phyloP scores from a whole-genome alignment of 1,140 invertebrate genomes.

The Nebria ingens region DNA sequence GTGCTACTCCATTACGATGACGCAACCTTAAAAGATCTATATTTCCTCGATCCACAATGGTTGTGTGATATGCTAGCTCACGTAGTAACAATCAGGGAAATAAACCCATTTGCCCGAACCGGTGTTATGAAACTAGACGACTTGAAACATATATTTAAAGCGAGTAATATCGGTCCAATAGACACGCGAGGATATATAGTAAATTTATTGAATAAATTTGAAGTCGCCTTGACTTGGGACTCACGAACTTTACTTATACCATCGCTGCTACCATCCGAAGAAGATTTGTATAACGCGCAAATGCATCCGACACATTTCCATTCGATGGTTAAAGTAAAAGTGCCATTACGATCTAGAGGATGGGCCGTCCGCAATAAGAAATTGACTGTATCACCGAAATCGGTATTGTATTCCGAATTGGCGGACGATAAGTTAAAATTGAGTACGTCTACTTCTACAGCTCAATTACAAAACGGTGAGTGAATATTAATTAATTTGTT shows the following conservation, averaged over 20 bases:
- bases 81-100: slow-evolving; percentile 90
- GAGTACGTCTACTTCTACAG: background rate
- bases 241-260: slow-evolving; percentile 83
- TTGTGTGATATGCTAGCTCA: slow-evolving; percentile 94
- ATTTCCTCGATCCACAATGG: slow-evolving; percentile 95
- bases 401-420: slow-evolving; percentile 30
- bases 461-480: too few species aligned
- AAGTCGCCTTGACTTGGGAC: slow-evolving; percentile 96
- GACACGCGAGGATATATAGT: slow-evolving; percentile 75
- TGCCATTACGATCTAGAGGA: slow-evolving; percentile 60
- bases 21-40: slow-evolving; percentile 83
- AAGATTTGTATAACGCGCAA: slow-evolving; percentile 42
- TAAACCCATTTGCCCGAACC: slow-evolving; percentile 88
- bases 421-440: slow-evolving; percentile 18
- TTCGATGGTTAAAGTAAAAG: slow-evolving; percentile 40
- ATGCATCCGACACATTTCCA: slow-evolving; percentile 28
- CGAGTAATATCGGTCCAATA: slow-evolving; percentile 41
- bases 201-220: slow-evolving; percentile 90
- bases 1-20: slow-evolving; percentile 97
- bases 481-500: too few species aligned
- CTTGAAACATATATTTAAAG: slow-evolving; percentile 87
- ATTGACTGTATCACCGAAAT: slow-evolving; percentile 42
- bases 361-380: slow-evolving; percentile 55
- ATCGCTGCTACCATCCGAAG: slow-evolving; percentile 77
- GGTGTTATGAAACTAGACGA: slow-evolving; percentile 92